Conservation (phyloP, 2,113 vertebrate species). For the Centropristis striata region DNA sequence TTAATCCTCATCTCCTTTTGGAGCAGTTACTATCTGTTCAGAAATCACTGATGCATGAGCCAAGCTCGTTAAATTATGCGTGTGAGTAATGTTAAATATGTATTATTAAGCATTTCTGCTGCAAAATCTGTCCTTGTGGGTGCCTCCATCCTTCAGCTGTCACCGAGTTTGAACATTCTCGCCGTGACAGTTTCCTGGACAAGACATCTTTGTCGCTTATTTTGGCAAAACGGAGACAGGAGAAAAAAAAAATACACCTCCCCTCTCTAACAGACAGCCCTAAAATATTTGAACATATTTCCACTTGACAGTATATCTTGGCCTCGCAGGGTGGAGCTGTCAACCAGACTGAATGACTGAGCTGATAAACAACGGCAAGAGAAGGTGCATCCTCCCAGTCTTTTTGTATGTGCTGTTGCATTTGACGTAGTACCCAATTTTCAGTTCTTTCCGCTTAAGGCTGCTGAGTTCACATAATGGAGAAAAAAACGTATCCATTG, state of each 20-base stretch:
- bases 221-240: constrained; percentile 23
- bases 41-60: not conserved
- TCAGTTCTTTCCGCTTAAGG: not conserved
- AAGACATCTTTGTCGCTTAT: constrained; percentile 27
- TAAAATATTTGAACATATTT: constrained; percentile 40
- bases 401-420: not conserved
- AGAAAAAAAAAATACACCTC: not conserved
- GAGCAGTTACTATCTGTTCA: not conserved
- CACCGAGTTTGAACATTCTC: constrained; percentile 20
- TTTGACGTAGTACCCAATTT: constrained; percentile 30
- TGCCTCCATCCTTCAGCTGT: constrained; percentile 34
- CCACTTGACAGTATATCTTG: constrained; percentile 27
- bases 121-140: not conserved
- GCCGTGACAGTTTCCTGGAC: constrained; percentile 27
- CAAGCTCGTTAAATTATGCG: not conserved
- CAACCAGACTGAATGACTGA: constrained; percentile 23
- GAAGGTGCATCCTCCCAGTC: not conserved
- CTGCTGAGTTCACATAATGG: constrained; percentile 32
- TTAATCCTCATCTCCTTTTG: too few relatives aligned
- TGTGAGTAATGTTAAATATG: not conserved
- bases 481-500: constrained; percentile 1
- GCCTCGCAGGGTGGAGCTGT: constrained; percentile 23
- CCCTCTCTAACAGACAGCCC: constrained; percentile 12
- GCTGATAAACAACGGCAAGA: constrained; percentile 16
- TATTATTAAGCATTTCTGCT: not conserved